Evolutionary conservation across 2,797 vertebrate species (phyloP), one percentile per base, ranked within the genome.

Genomic region (Poecilia wingei): DNA sequence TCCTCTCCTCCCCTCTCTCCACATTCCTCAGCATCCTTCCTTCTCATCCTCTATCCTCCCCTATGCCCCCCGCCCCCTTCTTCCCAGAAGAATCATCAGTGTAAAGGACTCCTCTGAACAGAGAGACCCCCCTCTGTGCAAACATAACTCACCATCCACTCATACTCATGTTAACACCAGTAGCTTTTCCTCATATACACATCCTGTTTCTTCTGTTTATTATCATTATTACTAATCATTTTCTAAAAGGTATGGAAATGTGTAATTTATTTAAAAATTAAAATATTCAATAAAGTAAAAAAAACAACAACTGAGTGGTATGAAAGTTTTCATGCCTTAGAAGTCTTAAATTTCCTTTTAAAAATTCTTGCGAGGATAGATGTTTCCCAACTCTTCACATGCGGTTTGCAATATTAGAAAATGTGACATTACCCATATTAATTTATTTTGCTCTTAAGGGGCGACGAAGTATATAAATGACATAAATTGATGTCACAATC

Each of bases 111-210:
- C 59, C 36, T 68, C 36, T 22, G 64, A 41, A 68, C 64, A 39
- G 61, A 66, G 36, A 68, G 64, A 41, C 64, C 64, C 86, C 86
- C 81, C 85, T 79, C 71, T 83, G 84, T 5, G 28, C 83, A 88
- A 79, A 80, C 79, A 80, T 74, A 82, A 81, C 75, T 82, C 84
- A 71, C 73, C 79, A 74, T 75, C 72, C 79, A 69, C 36, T 85
- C 83, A 80, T 87, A 91, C 89, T 91, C 78, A 79, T 91, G 91
- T 92, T 86, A 84, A 84, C 84, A 89, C 88, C 86, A 89, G 87
- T 53, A 86, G 82, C 75, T 73, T 66, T 84, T 88, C 82, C 81
- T 78, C n/a, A 78, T 80, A 76, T 45, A 1, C n/a, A 10, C 51
- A n/a, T 45, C 10, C 39, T 12, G 1, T 12, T 25, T 68, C 1